phyloP scores from a whole-genome alignment of 1,140 invertebrate genomes.

The Aporrectodea caliginosa region DNA sequence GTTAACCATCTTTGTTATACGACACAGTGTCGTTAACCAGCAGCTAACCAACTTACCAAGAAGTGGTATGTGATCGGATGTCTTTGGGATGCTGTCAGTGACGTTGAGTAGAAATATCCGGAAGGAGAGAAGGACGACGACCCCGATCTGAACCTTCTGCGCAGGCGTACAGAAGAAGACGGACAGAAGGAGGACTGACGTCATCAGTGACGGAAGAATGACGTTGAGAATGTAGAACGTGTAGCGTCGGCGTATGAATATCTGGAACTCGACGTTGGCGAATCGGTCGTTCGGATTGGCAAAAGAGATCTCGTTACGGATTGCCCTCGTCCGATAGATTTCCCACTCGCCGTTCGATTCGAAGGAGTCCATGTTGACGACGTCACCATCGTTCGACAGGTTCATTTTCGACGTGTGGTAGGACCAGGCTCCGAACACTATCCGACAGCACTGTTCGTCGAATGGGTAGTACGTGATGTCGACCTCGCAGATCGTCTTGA shows the following conservation, averaged over 20 bases:
- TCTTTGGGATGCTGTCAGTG: conserved; percentile 36
- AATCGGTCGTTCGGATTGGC: conserved; percentile 1
- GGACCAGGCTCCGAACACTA: conserved; percentile 33
- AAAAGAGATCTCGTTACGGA: conserved; percentile 8
- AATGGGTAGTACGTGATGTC: conserved; percentile 35
- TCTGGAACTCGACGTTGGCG: conserved; percentile 14
- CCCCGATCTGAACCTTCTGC: conserved; percentile 36
- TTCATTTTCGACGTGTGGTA: conserved; percentile 35
- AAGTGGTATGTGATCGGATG: conserved; percentile 35
- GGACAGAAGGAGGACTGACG: conserved; percentile 32
- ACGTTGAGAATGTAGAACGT: conserved; percentile 34
- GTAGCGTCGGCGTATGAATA: conserved; percentile 26
- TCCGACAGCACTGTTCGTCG: conserved; percentile 31
- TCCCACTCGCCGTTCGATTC: conserved; percentile 27
- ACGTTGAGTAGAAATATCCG: conserved; percentile 34
- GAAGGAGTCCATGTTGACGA: conserved; percentile 26
- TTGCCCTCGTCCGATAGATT: conserved; percentile 13
- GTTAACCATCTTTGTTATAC: too few relatives aligned
- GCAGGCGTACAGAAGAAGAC: conserved; percentile 35
- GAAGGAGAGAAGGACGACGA: conserved; percentile 36
- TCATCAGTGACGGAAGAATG: conserved; percentile 33
- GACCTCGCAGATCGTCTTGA: conserved; percentile 33
- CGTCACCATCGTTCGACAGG: conserved; percentile 25
- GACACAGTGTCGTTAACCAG: too few relatives aligned
- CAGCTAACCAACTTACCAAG: too few relatives aligned